Evolutionary conservation across 2,888 invertebrate species (phyloP).

Genomic region (Diplolepis rosae): DNA sequence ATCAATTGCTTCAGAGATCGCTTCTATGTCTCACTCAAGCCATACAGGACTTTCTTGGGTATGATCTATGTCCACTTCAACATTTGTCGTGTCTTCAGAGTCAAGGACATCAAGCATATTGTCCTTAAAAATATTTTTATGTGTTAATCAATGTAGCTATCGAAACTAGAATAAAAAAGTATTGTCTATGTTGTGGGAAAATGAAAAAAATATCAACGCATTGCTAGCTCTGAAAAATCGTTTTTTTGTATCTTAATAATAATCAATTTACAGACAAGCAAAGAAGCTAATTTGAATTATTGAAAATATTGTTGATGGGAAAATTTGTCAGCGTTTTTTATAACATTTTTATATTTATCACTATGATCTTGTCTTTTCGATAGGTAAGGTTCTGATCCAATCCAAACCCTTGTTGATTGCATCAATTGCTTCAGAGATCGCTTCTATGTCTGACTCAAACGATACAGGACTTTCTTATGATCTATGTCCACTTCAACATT

Average conservation of each 20-base stretch:
- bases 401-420: neutral
- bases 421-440: neutral
- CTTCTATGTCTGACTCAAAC: neutral
- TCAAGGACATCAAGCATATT: neutral
- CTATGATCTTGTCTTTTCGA: neutral
- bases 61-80: neutral
- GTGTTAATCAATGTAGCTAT: too few relatives aligned
- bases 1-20: neutral
- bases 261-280: neutral
- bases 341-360: too few relatives aligned
- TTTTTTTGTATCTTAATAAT: too few relatives aligned
- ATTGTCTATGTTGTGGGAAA: neutral
- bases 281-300: too few relatives aligned
- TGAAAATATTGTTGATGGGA: too few relatives aligned
- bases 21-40: neutral
- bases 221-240: too few relatives aligned
- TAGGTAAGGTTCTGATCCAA: neutral
- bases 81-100: neutral
- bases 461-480: neutral
- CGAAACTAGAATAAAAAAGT: neutral
- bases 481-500: neutral
- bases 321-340: too few relatives aligned
- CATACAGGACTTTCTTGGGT: neutral
- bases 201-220: too few relatives aligned
- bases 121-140: too few relatives aligned